Evolutionary conservation across 2,113 vertebrate species (phyloP), one percentile per base, ranked within the genome.

Genomic region (Bubo blakistoni): DNA sequence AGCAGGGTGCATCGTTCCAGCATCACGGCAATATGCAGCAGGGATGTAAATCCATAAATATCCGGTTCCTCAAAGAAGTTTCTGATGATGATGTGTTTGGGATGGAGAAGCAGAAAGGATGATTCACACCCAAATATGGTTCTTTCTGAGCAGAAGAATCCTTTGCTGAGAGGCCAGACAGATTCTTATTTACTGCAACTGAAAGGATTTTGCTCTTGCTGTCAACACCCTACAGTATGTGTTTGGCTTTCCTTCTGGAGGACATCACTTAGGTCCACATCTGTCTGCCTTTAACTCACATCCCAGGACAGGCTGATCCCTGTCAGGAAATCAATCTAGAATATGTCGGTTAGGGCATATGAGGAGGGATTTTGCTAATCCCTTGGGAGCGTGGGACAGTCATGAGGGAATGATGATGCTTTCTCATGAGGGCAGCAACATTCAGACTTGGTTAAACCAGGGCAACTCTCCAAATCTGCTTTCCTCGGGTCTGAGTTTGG

Each of bases 121-220:
- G 58, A 86, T 94, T 96, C 84, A 81, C 47, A 76, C 32, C 92
- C 90, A 1, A 95, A 91, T 97, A 94, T 95, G 91, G 92, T 82
- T 73, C 89, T 87, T 91, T 97, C 71, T 88, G 67, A 86, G 81
- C 42, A 88, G 55, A 90, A 73, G 76, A 81, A 91, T 94, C 62
- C 67, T 63, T 71, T 77, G 74, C 67, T 70, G 70, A 85, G 81
- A 84, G 49, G 76, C 36, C 84, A 88, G 77, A 47, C 54, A n/a
- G 54, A 55, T 80, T 87, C 81, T 87, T 74, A 38, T 30, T 91
- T 86, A 77, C 63, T 86, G 54, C 32, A 77, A 89, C 51, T 59
- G 47, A 82, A 80, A 73, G 44, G 55, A 52, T 85, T 97, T 97
- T 89, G 67, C 46, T 82, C 66, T 94, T 79, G 81, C 84, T 94